Conservation (phyloP, 1,140 invertebrate species). For the Platyscapa corneri region DNA sequence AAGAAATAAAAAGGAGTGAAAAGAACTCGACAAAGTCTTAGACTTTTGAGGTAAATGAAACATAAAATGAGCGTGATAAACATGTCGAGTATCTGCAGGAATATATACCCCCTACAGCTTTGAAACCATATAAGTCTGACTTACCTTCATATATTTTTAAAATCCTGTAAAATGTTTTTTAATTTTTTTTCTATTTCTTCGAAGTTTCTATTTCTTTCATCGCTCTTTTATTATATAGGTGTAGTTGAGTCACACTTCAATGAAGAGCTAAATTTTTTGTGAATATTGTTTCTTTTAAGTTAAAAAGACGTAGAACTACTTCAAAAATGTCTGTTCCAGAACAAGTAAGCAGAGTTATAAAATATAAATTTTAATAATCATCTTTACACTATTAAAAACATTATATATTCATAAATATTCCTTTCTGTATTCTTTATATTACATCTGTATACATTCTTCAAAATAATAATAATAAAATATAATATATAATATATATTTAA, state of each 20-base stretch:
- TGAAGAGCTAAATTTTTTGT: neutral
- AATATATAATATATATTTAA: no score
- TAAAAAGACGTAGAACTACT: neutral
- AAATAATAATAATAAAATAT: neutral
- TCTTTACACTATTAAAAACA: neutral
- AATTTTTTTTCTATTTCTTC: constrained; percentile 36
- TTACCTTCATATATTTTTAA: constrained; percentile 52
- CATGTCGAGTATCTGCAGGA: constrained; percentile 62
- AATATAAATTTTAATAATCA: constrained; percentile 1
- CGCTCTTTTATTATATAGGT: neutral
- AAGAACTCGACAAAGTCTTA: constrained; percentile 19
- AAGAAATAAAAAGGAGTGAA: constrained; percentile 11
- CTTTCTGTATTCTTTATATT: neutral
- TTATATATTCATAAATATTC: neutral
- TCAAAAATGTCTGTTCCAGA: neutral
- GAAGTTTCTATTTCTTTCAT: neutral
- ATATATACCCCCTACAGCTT: constrained; percentile 58
- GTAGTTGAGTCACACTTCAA: neutral
- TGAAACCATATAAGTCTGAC: constrained; percentile 62
- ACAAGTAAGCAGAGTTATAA: neutral
- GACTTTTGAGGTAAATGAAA: constrained; percentile 52
- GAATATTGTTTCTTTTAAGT: no score
- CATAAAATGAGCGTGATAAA: constrained; percentile 67
- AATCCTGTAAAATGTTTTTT: constrained; percentile 43
- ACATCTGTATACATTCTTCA: neutral